Percentiles rank a stretch among this genome's conserved stretches.
Evolutionary conservation across 2,113 vertebrate species (phyloP).

Genomic region (Neodontobutis hainanensis): DNA sequence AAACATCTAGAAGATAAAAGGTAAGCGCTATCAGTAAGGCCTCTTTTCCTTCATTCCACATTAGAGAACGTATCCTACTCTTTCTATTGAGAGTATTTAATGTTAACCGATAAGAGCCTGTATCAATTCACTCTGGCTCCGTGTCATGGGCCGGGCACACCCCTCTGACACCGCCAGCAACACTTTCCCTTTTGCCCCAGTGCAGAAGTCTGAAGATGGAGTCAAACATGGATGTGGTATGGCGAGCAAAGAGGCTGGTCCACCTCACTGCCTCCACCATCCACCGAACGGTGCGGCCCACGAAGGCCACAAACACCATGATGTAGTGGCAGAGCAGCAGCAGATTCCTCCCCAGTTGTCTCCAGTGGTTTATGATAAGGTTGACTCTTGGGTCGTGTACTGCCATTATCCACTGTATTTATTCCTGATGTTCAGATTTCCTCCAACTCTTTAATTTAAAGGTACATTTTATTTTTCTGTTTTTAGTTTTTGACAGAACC

Average conservation of each 20-base stretch:
- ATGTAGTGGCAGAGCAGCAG: slow-evolving; percentile 73
- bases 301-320: slow-evolving; percentile 64
- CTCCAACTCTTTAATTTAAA: neutral
- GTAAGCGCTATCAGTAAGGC: slow-evolving; percentile 50
- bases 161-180: slow-evolving; percentile 19
- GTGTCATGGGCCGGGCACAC: slow-evolving; percentile 22
- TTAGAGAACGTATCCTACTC: neutral
- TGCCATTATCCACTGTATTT: slow-evolving; percentile 46
- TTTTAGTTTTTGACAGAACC: slow-evolving; percentile 23
- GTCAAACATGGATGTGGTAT: slow-evolving; percentile 64
- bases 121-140: slow-evolving; percentile 27
- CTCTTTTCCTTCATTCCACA: slow-evolving; percentile 12
- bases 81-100: neutral
- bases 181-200: slow-evolving; percentile 56
- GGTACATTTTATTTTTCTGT: slow-evolving; percentile 18
- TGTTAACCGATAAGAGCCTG: neutral
- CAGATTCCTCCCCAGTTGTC: slow-evolving; percentile 73
- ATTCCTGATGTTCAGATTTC: neutral
- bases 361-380: slow-evolving; percentile 65
- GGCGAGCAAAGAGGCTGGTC: slow-evolving; percentile 63
- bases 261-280: slow-evolving; percentile 68
- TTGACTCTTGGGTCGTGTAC: slow-evolving; percentile 66
- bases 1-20: slow-evolving; percentile 30
- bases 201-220: slow-evolving; percentile 67
- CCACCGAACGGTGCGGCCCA: slow-evolving; percentile 64